Base-by-base conservation (phyloP, 2,888 invertebrate species). In the Fissipunctia ypsillon region DNA sequence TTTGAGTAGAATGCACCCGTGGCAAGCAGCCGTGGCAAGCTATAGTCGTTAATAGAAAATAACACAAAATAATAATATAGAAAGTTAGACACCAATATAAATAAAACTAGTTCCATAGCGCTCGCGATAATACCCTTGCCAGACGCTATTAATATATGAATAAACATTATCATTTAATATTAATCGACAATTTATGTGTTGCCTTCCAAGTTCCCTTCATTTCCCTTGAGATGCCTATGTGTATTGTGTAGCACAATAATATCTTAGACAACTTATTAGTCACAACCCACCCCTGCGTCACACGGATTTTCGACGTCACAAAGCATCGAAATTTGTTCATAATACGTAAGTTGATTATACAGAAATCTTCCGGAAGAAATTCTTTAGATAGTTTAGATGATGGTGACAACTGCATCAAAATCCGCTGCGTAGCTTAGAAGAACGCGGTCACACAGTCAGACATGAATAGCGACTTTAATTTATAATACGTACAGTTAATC, bases 161-260 rank as follows among this genome's bases (percentile, higher is more conserved):
- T 64, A 38, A 52, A 65, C 54, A 54, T 14, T n/a, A 45, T 52
- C 0, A 71, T 72, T 64, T 59, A 41, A 64, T 54, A 52, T 41
- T 48, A 77, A 72, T 64, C 25, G 22, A 22, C 35, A 41, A 60
- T 61, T 50, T 73, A 66, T 80, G 52, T 54, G 50, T 78, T 61
- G 60, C 80, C 54, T 77, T 73, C 60, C 35, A 57, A 60, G 73
- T 43, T 50, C 5, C 73, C 80, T 60, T 72, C 41, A 65, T 80
- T 77, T 80, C 41, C 64, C 73, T 54, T 66, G 79, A 77, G 52
- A 65, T 65, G 57, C 41, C 31, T 59, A 35, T 35, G 65, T 66
- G 48, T 61, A 54, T n/a, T n/a, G n/a, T n/a, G n/a, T n/a, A n/a
- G 16, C 41, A 50, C 16, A 35, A 48, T 52, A 45, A 50, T 16